Evolutionary conservation across 2,888 invertebrate genomes (phyloP).

Genomic region (Hirtodrosophila trivittata): DNA sequence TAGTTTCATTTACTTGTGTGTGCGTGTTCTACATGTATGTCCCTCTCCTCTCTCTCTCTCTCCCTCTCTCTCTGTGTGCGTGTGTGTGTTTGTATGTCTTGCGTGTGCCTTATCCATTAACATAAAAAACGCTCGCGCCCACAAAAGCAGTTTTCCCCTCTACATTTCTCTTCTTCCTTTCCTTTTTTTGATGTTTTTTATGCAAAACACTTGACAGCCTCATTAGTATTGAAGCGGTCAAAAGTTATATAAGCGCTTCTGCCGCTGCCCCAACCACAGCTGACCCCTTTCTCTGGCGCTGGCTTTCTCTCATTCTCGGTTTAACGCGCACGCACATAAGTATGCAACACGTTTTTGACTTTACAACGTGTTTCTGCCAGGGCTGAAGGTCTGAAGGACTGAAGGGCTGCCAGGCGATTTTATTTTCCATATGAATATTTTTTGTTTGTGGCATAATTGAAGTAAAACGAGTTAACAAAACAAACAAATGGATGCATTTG

Average conservation of each 20-base stretch:
- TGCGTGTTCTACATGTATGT: constrained; percentile 42
- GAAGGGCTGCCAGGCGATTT: no score
- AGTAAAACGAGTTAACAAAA: constrained; percentile 74
- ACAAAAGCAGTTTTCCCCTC: constrained; percentile 25
- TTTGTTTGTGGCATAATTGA: constrained; percentile 75
- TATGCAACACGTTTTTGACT: constrained; percentile 53
- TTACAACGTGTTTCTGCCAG: constrained; percentile 5
- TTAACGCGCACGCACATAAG: constrained; percentile 54
- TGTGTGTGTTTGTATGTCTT: constrained; percentile 15
- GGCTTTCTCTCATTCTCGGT: constrained; percentile 22
- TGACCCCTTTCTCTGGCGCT: neutral
- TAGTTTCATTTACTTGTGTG: constrained; percentile 73
- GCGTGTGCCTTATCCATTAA: constrained; percentile 54
- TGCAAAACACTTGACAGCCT: constrained; percentile 71
- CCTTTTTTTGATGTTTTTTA: constrained; percentile 46
- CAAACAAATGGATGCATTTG: constrained; percentile 67
- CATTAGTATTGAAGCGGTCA: constrained; percentile 71
- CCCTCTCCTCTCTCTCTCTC: neutral
- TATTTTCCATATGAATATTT: constrained; percentile 41
- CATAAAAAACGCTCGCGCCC: constrained; percentile 44
- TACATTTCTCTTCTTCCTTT: constrained; percentile 16
- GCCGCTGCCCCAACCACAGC: neutral
- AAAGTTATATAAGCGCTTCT: constrained; percentile 33
- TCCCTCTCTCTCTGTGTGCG: constrained; percentile 11
- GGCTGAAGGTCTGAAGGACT: no score